Conservation (phyloP, 2,113 vertebrate species). For the Pogona vitticeps region DNA sequence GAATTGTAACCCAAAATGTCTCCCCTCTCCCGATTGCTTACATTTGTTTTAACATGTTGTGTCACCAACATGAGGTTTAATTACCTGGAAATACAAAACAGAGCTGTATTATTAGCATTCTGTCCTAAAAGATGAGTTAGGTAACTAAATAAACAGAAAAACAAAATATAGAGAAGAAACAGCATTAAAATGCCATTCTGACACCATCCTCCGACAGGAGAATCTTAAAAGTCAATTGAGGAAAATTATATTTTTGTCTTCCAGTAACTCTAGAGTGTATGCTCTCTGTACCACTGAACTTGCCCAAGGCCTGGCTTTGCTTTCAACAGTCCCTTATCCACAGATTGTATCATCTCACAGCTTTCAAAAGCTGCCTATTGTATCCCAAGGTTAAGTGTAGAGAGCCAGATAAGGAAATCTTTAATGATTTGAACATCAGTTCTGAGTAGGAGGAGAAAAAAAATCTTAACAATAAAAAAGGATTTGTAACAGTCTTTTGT, state of each 20-base stretch:
- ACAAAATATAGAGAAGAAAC: neutral
- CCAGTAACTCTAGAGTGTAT: neutral
- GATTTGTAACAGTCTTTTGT: neutral
- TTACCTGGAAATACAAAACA: neutral
- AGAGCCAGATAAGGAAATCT: slow-evolving; percentile 5
- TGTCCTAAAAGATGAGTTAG: neutral
- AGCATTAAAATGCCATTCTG: neutral
- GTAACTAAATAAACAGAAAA: neutral
- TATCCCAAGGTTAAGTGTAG: slow-evolving; percentile 4
- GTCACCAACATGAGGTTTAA: too few species aligned
- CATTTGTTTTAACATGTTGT: too few species aligned
- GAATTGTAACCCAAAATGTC: too few species aligned
- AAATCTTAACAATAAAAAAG: neutral
- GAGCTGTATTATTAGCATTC: neutral
- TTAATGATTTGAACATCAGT: slow-evolving; percentile 11
- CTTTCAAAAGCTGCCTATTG: neutral
- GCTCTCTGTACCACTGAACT: neutral
- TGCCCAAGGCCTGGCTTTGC: neutral
- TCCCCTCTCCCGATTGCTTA: too few species aligned
- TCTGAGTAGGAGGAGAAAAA: neutral
- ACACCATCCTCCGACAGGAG: neutral
- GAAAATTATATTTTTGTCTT: neutral
- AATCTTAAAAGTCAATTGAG: neutral
- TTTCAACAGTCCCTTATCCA: neutral
- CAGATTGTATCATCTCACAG: neutral